Evolutionary conservation across 2,888 invertebrate species (phyloP).

Genomic region (Aphelenchoides bicaudatus): DNA sequence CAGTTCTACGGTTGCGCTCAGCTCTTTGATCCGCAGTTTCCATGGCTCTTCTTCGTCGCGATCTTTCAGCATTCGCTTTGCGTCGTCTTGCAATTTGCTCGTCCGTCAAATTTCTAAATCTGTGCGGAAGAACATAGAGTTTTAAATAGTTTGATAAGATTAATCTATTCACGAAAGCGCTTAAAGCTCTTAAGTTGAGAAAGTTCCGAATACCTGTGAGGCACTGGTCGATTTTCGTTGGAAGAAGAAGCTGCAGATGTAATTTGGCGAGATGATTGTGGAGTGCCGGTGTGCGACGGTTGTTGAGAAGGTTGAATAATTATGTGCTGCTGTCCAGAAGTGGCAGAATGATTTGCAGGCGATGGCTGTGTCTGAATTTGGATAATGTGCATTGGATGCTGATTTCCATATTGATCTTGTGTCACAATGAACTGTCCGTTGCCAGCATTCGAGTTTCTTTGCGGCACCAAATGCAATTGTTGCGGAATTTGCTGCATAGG

Average conservation of each 20-base stretch:
- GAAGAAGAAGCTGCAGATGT: not conserved
- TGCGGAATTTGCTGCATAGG: conserved; percentile 2
- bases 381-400: conserved; percentile 19
- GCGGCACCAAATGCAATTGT: conserved; percentile 9
- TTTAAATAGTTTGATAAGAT: no score
- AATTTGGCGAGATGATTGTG: not conserved
- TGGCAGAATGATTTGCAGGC: not conserved
- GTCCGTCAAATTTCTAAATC: conserved; percentile 23
- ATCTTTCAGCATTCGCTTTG: conserved; percentile 30
- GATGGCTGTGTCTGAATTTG: conserved; percentile 21
- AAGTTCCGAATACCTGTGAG: no score
- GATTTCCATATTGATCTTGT: conserved; percentile 13
- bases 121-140: no score
- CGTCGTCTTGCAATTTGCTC: conserved; percentile 28
- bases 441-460: not conserved
- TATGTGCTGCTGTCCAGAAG: conserved; percentile 11
- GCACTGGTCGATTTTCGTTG: conserved; percentile 9
- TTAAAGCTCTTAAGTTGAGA: no score
- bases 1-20: conserved; percentile 27
- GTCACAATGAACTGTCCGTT: conserved; percentile 6
- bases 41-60: conserved; percentile 26
- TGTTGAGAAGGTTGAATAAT: conserved; percentile 3
- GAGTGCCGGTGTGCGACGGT: no score
- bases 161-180: no score
- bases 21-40: conserved; percentile 33